Evolutionary conservation across 1,140 invertebrate genomes (phyloP).

Genomic region (Pissodes strobi): DNA sequence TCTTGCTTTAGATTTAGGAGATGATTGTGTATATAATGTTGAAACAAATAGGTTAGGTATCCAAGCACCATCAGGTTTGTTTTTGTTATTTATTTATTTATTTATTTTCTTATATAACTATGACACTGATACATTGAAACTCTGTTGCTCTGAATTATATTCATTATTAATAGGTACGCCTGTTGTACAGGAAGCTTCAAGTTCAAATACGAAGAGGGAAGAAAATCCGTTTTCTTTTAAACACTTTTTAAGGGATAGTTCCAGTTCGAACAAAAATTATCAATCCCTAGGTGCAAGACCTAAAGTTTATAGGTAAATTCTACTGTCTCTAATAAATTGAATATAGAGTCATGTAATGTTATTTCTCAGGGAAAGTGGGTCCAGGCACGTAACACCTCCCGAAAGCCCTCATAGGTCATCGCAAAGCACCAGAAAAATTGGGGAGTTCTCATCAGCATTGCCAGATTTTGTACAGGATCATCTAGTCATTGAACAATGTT

Average conservation of each 20-base stretch:
- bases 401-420: slow-evolving; percentile 34
- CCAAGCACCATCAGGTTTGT: slow-evolving; percentile 20
- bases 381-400: slow-evolving; percentile 40
- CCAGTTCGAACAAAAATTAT: slow-evolving; percentile 51
- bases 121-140: not conserved
- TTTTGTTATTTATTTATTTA: too few species aligned
- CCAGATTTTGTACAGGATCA: slow-evolving; percentile 73
- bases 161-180: not conserved
- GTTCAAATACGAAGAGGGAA: slow-evolving; percentile 61
- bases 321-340: too few species aligned
- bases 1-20: slow-evolving; percentile 44
- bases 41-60: slow-evolving; percentile 44
- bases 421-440: slow-evolving; percentile 41
- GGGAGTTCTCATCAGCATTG: slow-evolving; percentile 57
- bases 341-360: too few species aligned
- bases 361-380: slow-evolving; percentile 47
- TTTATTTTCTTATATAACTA: slow-evolving; percentile 9
- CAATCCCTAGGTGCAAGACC: slow-evolving; percentile 62
- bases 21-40: slow-evolving; percentile 39
- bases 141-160: not conserved
- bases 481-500: slow-evolving; percentile 65
- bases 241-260: slow-evolving; percentile 71
- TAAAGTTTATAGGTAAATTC: slow-evolving; percentile 58
- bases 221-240: slow-evolving; percentile 81
- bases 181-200: slow-evolving; percentile 7